Base-by-base conservation (phyloP, 2,797 vertebrate genomes). In the Eurystomus glaucurus region DNA sequence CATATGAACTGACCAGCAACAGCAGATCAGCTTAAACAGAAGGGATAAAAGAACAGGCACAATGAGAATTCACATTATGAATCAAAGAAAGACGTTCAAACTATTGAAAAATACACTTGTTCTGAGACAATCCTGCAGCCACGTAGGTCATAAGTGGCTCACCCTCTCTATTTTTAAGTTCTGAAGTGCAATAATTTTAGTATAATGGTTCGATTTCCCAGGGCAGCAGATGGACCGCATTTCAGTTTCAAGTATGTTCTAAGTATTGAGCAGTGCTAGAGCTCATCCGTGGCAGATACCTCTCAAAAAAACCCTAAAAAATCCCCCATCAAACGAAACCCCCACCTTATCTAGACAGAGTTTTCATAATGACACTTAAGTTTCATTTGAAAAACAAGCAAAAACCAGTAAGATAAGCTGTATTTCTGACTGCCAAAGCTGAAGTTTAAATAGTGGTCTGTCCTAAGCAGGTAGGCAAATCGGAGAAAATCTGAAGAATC, bases 161-260 rank as follows among this genome's bases (percentile, higher is more conserved):
- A 31, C n/a, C 39, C 54, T 64, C 43, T 82, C 76, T 85, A 78
- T 74, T 97, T 85, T 88, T 85, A 93, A 81, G 58, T 87, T 77
- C 69, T 76, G 55, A 93, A 93, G 70, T 84, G n/a, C 79, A 95
- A 41, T 69, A 48, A 82, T 92, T 94, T 90, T 72, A 88, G 80
- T 66, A 61, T 0, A 88, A 68, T 21, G 28, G 76, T 91, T 83
- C 35, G 20, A 79, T 74, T 94, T 90, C 77, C 90, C 77, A 94
- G 80, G 77, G 80, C 85, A 89, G 88, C 91, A 96, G 85, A 90
- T 50, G 66, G 70, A 88, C 79, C 22, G 55, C 55, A 80, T 84
- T 90, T 96, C 80, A 55, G 25, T 74, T 85, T 70, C 80, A 92
- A 88, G 20, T 31, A 77, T 58, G 39, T 93, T 86, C 79, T 84